A percentile compares a stretch with the other conserved stretches of the same genome.
These are phyloP conservation scores for Gryon sp. DNA, from an alignment of 1,140 invertebrate genomes.

Conservation along the genomic window DNA sequence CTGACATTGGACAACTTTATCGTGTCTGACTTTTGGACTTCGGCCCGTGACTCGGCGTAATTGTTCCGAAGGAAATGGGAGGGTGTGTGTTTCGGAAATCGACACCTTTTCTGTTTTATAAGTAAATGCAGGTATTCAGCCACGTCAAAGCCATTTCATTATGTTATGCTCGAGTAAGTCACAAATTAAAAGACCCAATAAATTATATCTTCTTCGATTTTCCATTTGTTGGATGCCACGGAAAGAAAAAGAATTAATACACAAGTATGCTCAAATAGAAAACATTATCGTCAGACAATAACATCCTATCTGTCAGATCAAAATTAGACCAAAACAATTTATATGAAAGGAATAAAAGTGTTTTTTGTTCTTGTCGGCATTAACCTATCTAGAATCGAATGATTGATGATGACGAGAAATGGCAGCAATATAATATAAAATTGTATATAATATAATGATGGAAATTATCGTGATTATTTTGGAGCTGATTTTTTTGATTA, in stretches of 20 bases:
- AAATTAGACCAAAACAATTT: conserved; percentile 9
- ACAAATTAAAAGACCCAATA: conserved; percentile 30
- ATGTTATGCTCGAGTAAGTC: not conserved
- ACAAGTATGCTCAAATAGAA: conserved; percentile 20
- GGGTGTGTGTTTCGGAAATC: conserved; percentile 45
- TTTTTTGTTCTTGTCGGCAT: no score
- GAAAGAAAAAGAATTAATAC: conserved; percentile 39
- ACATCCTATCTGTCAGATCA: conserved; percentile 14
- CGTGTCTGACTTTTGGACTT: conserved; percentile 31
- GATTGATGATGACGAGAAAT: conserved; percentile 38
- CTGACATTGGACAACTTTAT: conserved; percentile 46
- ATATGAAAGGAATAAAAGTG: no score
- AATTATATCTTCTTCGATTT: conserved; percentile 5
- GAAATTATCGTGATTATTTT: conserved; percentile 46
- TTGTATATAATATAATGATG: conserved; percentile 40
- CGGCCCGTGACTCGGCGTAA: conserved; percentile 35
- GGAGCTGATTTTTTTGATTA: conserved; percentile 39
- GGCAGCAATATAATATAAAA: conserved; percentile 8
- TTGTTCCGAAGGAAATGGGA: conserved; percentile 33
- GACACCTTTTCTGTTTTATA: conserved; percentile 37
- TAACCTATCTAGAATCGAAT: conserved; percentile 27
- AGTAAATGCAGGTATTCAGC: conserved; percentile 24
- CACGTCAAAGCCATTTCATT: conserved; percentile 8
- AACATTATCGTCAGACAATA: conserved; percentile 13
- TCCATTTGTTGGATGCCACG: not conserved